Percentiles rank a stretch among this genome's conserved stretches.
Conservation (phyloP, 1,140 invertebrate genomes). For the Lutraria rhynchaena region DNA sequence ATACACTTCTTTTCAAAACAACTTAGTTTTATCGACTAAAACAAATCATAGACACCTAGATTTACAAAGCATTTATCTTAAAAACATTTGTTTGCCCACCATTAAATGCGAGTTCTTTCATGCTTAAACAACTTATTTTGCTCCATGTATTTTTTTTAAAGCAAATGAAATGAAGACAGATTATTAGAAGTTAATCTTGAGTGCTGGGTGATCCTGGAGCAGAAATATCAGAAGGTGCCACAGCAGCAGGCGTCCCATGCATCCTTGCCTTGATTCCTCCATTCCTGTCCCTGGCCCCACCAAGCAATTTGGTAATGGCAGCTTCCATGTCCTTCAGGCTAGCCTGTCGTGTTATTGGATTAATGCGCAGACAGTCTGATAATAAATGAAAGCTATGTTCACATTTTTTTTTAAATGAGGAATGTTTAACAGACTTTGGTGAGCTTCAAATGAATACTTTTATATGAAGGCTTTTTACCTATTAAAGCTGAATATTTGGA, state of each 20-base stretch:
- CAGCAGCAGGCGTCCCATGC: not conserved
- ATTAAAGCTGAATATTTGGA: too few species aligned
- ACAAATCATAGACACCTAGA: too few species aligned
- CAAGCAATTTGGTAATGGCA: not conserved
- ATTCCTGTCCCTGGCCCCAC: not conserved
- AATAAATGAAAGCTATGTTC: too few species aligned
- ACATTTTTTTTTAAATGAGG: not conserved
- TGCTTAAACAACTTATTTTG: too few species aligned
- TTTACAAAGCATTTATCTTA: not conserved
- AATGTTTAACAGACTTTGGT: not conserved
- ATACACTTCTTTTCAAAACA: too few species aligned
- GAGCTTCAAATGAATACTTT: not conserved
- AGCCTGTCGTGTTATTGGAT: not conserved
- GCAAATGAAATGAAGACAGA: not conserved
- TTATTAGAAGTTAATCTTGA: not conserved
- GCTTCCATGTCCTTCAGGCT: constrained; percentile 2
- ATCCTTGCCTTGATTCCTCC: not conserved
- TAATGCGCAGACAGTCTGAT: constrained; percentile 12
- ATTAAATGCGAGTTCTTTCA: too few species aligned
- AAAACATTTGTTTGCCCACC: not conserved
- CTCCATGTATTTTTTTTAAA: not conserved
- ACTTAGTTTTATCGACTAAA: too few species aligned
- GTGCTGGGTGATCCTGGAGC: not conserved
- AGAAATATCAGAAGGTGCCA: not conserved
- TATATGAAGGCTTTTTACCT: too few species aligned